phyloP scores from a whole-genome alignment of 2,797 vertebrate genomes.

The Tadarida brasiliensis region DNA sequence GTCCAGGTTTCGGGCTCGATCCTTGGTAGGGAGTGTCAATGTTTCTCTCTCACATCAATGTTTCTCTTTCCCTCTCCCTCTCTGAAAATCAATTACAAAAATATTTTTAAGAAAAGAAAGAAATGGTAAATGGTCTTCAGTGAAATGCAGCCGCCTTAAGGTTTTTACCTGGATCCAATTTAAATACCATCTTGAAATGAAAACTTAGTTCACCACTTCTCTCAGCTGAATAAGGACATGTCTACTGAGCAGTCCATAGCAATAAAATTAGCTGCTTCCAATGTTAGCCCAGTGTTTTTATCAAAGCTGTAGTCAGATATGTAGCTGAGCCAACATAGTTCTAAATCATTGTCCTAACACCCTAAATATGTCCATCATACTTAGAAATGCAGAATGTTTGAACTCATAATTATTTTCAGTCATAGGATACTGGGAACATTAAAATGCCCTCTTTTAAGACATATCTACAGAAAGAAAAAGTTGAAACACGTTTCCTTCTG shows the following conservation, averaged over 20 bases:
- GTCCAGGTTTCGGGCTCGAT: background rate
- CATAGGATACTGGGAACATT: background rate
- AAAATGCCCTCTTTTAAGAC: constrained; percentile 8
- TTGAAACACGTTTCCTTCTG: background rate
- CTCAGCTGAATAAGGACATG: constrained; percentile 53
- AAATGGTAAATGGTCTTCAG: background rate
- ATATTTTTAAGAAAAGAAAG: background rate
- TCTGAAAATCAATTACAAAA: no score
- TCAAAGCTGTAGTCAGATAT: background rate
- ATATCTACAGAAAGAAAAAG: background rate
- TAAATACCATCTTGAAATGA: background rate
- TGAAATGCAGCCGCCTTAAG: background rate
- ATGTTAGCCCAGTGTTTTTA: background rate
- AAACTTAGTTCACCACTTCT: background rate
- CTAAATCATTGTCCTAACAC: background rate
- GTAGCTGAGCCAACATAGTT: background rate
- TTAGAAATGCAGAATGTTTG: constrained; percentile 44
- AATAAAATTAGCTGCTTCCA: constrained; percentile 51
- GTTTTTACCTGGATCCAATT: constrained; percentile 46
- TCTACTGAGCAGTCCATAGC: background rate
- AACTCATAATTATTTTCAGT: constrained; percentile 42
- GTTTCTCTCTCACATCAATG: background rate
- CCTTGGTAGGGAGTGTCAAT: background rate
- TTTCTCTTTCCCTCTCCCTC: background rate
- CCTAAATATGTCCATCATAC: background rate